A percentile compares a stretch with the other conserved stretches of the same genome.
phyloP scores from a whole-genome alignment of 2,113 vertebrate genomes.

The Prionailurus bengalensis region DNA sequence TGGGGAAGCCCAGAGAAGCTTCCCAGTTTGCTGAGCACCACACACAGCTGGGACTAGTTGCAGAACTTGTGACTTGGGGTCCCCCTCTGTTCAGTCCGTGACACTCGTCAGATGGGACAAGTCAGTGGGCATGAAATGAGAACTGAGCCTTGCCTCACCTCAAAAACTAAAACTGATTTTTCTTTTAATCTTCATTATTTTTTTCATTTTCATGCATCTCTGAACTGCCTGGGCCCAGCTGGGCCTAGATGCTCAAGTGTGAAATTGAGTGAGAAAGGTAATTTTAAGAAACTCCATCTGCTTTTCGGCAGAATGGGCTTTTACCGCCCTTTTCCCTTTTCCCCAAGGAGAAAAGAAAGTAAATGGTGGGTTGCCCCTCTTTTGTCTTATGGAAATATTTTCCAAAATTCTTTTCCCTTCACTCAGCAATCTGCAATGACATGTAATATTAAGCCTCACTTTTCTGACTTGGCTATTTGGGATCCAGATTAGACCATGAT shows the following conservation, averaged over 20 bases:
- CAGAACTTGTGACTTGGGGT: neutral
- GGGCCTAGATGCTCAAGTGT: conserved; percentile 70
- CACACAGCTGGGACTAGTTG: neutral
- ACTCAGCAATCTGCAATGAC: neutral
- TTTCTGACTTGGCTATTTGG: neutral
- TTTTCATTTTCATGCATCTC: conserved; percentile 77
- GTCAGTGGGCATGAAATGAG: conserved; percentile 63
- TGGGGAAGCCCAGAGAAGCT: neutral
- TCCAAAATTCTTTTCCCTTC: neutral
- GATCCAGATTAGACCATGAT: neutral
- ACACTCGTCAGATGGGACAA: neutral
- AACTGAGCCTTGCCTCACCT: neutral
- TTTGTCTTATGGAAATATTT: conserved; percentile 29
- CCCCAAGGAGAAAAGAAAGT: neutral
- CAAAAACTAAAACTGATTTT: conserved; percentile 57
- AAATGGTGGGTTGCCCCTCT: neutral
- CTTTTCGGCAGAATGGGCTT: conserved; percentile 52
- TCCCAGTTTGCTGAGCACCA: neutral
- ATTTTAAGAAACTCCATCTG: conserved; percentile 63
- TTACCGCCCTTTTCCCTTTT: conserved; percentile 7
- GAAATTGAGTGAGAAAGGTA: conserved; percentile 76
- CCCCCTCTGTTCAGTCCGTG: neutral
- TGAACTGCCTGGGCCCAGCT: conserved; percentile 45
- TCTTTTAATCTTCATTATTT: conserved; percentile 70
- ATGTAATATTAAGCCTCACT: neutral